Percentiles rank a stretch among this genome's conserved stretches.
Evolutionary conservation across 2,113 vertebrate genomes (phyloP).

Genomic region (Porphyrio hochstetteri): DNA sequence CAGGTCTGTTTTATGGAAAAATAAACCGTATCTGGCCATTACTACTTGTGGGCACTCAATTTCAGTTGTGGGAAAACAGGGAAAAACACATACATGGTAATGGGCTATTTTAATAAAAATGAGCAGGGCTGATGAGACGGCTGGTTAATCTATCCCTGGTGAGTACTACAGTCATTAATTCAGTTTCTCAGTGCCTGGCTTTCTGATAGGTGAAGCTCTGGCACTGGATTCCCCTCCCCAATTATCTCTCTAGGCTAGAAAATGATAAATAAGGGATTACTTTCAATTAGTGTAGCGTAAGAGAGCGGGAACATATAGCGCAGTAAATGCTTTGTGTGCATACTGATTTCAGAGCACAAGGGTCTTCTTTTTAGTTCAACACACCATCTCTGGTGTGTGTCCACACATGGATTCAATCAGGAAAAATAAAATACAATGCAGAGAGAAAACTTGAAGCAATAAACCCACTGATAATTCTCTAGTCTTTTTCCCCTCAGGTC

Average conservation of each 20-base stretch:
- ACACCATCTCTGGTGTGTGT: neutral
- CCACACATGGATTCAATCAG: neutral
- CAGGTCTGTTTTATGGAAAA: slow-evolving; percentile 40
- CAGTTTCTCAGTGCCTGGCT: neutral
- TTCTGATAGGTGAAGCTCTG: neutral
- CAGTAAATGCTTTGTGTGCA: neutral
- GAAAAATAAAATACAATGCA: neutral
- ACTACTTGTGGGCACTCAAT: neutral
- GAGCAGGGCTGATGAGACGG: slow-evolving; percentile 7
- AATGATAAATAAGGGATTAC: neutral
- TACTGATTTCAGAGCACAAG: neutral
- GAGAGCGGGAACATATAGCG: neutral
- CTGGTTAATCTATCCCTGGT: slow-evolving; percentile 37
- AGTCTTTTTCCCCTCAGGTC: neutral
- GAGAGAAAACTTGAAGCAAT: neutral
- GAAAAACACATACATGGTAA: neutral
- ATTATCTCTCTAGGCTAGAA: neutral
- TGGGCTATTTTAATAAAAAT: slow-evolving; percentile 10
- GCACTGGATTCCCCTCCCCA: accelerated
- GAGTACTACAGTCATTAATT: neutral
- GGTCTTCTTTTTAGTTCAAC: neutral
- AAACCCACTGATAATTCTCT: neutral
- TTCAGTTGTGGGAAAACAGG: slow-evolving; percentile 33
- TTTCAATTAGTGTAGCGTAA: neutral
- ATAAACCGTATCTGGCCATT: neutral